Evolutionary conservation across 2,888 invertebrate genomes (phyloP), one percentile per base, ranked within the genome.

Genomic region (Abrostola triplasia): DNA sequence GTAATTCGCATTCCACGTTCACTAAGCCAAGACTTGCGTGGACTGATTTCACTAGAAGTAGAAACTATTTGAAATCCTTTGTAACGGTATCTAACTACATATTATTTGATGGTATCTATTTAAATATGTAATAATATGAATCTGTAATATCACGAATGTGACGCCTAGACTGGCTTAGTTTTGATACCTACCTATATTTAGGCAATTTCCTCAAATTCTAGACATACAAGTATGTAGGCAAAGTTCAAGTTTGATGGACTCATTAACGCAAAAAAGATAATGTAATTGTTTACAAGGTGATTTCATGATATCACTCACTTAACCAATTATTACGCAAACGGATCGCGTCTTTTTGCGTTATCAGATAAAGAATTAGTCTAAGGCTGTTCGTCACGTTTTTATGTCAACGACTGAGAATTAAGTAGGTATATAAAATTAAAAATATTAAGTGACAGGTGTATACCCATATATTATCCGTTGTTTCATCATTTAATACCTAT

Each of bases 1-100:
- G 89, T 79, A 88, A 82, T 86, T 84, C 77, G 86, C 89, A 90
- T 89, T 90, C 86, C 84, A 85, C 87, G 81, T 85, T 87, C 88
- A 82, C 86, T 80, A 73, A 73, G 83, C 72, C 77, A 81, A 81
- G 80, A 79, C 82, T 86, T 81, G 84, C 86, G 86, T 88, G 88
- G 86, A 83, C 81, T 74, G 81, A 79, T 83, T 83, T 62, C 62
- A 7, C 24, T 47, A 47, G 24, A 47, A 47, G 44, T 47, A 47
- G 44, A 47, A 52, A 71, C 73, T 72, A 75, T 78, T 79, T 76
- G 77, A 79, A 73, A 80, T 82, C 74, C 74, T 58, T 73, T 62
- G 52, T 55, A 70, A 64, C 63, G 59, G 55, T 75, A 76, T 69
- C 75, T 9, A 24, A 9, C 11, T 40, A 13, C n/a, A 13, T 13